Percentiles rank a stretch among this genome's conserved stretches.
Evolutionary conservation across 2,888 invertebrate genomes (phyloP).

Genomic region (Mythimna vitellina): DNA sequence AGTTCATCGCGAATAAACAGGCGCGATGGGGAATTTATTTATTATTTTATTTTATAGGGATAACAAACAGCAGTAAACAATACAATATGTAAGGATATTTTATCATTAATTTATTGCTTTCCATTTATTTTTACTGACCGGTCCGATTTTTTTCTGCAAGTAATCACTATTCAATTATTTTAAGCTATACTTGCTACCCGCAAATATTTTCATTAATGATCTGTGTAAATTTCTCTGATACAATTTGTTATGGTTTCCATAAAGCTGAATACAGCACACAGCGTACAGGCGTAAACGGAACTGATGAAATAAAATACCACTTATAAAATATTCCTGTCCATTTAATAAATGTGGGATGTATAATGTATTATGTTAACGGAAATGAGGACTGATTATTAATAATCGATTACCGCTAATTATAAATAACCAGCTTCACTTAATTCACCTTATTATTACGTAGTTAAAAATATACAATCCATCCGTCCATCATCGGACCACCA

Average conservation of each 20-base stretch:
- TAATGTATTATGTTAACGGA: slow-evolving; percentile 39
- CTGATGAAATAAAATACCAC: slow-evolving; percentile 26
- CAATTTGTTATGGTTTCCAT: slow-evolving; percentile 4
- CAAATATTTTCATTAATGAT: no score
- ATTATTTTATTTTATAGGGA: no score
- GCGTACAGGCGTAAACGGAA: background rate
- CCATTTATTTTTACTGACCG: background rate
- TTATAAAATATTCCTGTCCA: slow-evolving; percentile 32
- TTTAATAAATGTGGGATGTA: slow-evolving; percentile 18
- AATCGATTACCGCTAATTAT: slow-evolving; percentile 29
- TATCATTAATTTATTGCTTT: background rate
- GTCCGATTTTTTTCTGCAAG: no score
- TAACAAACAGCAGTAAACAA: no score
- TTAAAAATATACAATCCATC: background rate
- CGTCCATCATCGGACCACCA: no score
- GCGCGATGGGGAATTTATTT: no score
- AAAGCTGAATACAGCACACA: background rate
- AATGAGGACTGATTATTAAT: slow-evolving; percentile 33
- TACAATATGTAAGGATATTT: no score
- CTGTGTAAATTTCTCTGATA: no score
- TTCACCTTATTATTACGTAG: background rate
- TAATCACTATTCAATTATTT: background rate
- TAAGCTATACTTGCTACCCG: background rate
- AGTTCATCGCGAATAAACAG: no score
- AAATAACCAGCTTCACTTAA: slow-evolving; percentile 10